These are phyloP conservation scores for Callitettix versicolor DNA, from an alignment of 1,140 invertebrate genomes.

Conservation along the genomic window DNA sequence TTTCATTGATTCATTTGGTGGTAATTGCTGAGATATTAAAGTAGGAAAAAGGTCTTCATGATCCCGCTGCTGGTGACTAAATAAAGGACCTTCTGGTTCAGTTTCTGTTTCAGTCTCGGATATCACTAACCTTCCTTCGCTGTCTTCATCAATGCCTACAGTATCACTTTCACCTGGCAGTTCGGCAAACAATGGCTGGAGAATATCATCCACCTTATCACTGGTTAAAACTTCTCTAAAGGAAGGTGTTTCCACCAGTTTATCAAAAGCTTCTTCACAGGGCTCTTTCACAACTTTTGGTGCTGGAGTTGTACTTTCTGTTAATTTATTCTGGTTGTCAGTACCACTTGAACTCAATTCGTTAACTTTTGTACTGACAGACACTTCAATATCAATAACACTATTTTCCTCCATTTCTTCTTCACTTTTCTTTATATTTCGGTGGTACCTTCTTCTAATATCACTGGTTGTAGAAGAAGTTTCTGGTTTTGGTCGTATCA, in stretches of 20 bases:
- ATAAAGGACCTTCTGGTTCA: conserved; percentile 23
- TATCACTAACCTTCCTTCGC: conserved; percentile 40
- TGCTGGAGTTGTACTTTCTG: neutral
- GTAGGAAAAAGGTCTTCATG: conserved; percentile 12
- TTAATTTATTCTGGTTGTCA: no score
- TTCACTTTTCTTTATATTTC: conserved; percentile 26
- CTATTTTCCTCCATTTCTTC: conserved; percentile 3
- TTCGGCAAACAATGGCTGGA: conserved; percentile 12
- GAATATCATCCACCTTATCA: neutral
- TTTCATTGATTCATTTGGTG: neutral
- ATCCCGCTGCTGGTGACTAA: conserved; percentile 7
- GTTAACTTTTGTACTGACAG: no score
- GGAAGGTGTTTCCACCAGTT: no score
- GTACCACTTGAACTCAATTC: no score
- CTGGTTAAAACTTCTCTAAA: no score
- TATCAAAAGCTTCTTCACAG: neutral
- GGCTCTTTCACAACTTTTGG: conserved; percentile 1
- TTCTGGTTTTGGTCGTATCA: conserved; percentile 20
- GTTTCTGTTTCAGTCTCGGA: conserved; percentile 44
- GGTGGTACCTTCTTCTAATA: conserved; percentile 24
- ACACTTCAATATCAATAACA: neutral
- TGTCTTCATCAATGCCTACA: conserved; percentile 33
- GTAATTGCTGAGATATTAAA: neutral
- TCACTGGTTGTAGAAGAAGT: conserved; percentile 16
- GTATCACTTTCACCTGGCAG: neutral